Evolutionary conservation across 2,113 vertebrate species (phyloP).

Genomic region (Saccopteryx leptura): DNA sequence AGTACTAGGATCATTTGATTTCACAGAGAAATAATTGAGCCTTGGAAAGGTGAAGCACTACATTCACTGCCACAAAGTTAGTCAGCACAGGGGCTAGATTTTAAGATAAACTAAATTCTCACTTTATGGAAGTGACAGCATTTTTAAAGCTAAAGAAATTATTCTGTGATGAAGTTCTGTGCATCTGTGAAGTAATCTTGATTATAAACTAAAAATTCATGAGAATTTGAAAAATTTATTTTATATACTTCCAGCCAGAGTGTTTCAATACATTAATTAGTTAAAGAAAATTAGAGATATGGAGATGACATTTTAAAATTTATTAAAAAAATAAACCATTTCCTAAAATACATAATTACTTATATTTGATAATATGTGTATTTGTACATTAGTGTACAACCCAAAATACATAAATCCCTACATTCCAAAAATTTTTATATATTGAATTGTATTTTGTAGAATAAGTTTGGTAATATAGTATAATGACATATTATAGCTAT

Average conservation of each 20-base stretch:
- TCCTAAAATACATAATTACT: background rate
- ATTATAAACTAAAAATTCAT: background rate
- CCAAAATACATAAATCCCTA: background rate
- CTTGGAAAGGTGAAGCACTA: background rate
- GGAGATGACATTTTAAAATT: background rate
- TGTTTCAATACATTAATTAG: background rate
- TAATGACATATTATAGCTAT: background rate
- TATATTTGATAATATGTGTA: background rate
- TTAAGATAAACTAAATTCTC: background rate
- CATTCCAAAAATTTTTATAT: background rate
- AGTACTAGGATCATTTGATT: background rate
- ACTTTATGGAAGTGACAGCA: background rate
- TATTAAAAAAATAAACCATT: background rate
- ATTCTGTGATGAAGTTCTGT: background rate
- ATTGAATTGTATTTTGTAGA: background rate
- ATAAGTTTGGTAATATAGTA: background rate
- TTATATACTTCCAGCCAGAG: background rate
- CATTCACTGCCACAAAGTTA: background rate
- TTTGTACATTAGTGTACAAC: background rate
- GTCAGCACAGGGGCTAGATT: background rate
- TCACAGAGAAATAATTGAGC: background rate
- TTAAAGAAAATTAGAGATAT: background rate
- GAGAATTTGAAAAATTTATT: background rate
- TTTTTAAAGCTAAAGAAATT: slow-evolving; percentile 17
- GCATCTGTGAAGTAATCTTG: background rate